Evolutionary conservation across 2,113 vertebrate genomes (phyloP).

Genomic region (Myiagra hebetior): DNA sequence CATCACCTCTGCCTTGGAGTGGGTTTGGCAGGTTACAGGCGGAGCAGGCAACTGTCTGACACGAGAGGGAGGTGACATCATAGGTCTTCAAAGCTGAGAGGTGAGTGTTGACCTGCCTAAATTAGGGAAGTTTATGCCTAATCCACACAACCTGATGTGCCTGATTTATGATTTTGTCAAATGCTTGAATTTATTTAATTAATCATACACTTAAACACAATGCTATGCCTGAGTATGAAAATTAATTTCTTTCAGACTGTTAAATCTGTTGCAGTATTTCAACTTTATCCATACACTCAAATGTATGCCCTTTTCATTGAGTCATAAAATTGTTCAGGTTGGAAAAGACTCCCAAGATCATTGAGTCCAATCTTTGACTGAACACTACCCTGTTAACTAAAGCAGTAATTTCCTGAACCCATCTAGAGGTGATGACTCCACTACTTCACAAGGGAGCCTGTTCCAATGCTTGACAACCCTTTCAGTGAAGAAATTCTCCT

Average conservation of each 20-base stretch:
- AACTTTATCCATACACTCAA: not conserved
- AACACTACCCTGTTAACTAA: not conserved
- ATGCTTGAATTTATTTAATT: not conserved
- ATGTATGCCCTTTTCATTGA: not conserved
- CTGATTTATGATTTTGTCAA: not conserved
- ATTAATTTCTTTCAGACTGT: not conserved
- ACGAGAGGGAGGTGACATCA: not conserved
- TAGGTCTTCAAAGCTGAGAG: not conserved
- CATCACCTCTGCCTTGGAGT: not conserved
- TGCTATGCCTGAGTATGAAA: not conserved
- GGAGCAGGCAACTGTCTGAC: not conserved
- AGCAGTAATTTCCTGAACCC: not conserved
- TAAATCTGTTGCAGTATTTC: not conserved
- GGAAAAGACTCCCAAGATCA: not conserved
- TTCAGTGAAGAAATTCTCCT: not conserved
- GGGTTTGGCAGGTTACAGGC: not conserved
- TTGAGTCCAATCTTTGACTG: not conserved
- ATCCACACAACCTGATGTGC: not conserved
- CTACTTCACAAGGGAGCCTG: not conserved
- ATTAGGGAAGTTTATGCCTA: not conserved
- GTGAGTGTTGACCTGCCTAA: not conserved
- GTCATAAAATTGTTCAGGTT: not conserved
- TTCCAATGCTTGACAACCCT: not conserved
- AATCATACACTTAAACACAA: not conserved
- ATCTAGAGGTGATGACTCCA: not conserved